Evolutionary conservation across 1,140 invertebrate species (phyloP).

Genomic region (Bombus breviceps): DNA sequence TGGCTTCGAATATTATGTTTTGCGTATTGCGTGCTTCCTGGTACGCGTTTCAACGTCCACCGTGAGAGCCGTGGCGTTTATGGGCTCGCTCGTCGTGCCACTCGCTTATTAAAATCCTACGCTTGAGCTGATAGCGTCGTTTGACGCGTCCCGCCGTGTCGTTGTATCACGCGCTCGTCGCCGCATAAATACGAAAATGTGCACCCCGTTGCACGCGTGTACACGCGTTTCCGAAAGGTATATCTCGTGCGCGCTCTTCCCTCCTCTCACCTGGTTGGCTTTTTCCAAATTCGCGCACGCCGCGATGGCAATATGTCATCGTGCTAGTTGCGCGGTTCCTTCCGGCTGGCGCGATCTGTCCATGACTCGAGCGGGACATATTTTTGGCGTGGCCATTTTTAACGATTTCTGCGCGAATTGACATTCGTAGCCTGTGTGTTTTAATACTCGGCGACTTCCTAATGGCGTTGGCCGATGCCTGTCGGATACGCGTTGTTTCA

Average conservation of each 20-base stretch:
- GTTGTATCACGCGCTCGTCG: neutral
- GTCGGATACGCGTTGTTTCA: neutral
- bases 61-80: neutral
- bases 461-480: too few species aligned
- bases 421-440: neutral
- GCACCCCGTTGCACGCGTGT: neutral
- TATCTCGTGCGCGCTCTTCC: too few species aligned
- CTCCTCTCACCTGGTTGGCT: neutral
- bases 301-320: neutral
- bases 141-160: neutral
- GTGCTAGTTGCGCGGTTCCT: neutral
- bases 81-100: too few species aligned
- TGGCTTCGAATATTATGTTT: constrained; percentile 33
- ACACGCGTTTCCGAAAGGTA: neutral
- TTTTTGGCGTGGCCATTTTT: neutral
- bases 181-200: constrained; percentile 2
- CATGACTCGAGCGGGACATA: too few species aligned
- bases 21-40: neutral
- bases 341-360: neutral
- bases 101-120: constrained; percentile 42
- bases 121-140: neutral
- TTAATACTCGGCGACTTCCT: neutral
- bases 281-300: neutral
- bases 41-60: neutral
- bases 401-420: neutral